phyloP scores from a whole-genome alignment of 2,797 vertebrate genomes.

The Triplophysa bombifrons region DNA sequence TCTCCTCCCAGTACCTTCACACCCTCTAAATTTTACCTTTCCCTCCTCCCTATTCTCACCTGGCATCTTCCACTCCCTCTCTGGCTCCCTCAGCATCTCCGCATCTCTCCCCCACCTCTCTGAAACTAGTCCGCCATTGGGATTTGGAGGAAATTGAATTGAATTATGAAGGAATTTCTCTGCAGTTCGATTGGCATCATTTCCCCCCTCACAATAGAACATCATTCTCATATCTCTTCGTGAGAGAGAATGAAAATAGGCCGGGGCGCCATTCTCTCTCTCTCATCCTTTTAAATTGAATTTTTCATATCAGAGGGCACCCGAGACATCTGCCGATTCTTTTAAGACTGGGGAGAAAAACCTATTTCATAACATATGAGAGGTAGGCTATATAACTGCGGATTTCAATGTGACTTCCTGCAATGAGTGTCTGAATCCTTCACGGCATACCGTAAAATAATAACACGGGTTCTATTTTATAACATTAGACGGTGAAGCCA shows the following conservation, averaged over 20 bases:
- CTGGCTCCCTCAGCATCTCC: conserved; percentile 63
- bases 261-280: conserved; percentile 78
- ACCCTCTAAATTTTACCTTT: conserved; percentile 30
- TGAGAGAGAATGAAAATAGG: conserved; percentile 82
- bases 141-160: conserved; percentile 84
- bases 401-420: conserved; percentile 41
- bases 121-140: conserved; percentile 76
- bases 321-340: conserved; percentile 82
- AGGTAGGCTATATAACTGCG: conserved; percentile 42
- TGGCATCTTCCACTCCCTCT: conserved; percentile 37
- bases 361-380: conserved; percentile 55
- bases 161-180: conserved; percentile 85
- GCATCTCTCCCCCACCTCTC: conserved; percentile 64
- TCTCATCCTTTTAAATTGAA: conserved; percentile 86
- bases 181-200: conserved; percentile 81
- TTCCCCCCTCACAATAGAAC: conserved; percentile 83
- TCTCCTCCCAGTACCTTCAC: conserved; percentile 15
- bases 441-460: conserved; percentile 34
- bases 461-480: conserved; percentile 21
- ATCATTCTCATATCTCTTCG: conserved; percentile 83
- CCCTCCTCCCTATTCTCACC: conserved; percentile 38
- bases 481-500: conserved; percentile 22
- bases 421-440: conserved; percentile 5
- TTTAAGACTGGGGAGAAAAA: conserved; percentile 66
- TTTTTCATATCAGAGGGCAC: conserved; percentile 84